phyloP scores from a whole-genome alignment of 2,888 invertebrate species.

The Rotaria magnacalcarata region DNA sequence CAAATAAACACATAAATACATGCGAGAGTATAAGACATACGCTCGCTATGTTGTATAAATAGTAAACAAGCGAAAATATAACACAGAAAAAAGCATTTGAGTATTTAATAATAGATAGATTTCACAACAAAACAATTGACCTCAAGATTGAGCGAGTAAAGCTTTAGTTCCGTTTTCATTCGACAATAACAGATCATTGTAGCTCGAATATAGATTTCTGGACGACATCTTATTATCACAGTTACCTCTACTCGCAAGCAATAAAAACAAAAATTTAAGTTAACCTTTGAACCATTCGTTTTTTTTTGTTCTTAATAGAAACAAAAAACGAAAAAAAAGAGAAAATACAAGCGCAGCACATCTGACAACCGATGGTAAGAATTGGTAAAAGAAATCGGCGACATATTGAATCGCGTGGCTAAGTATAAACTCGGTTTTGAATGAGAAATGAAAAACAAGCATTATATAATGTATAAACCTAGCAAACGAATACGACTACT shows the following conservation, averaged over 20 bases:
- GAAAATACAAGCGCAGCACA: neutral
- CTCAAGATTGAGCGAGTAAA: neutral
- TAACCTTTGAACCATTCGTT: neutral
- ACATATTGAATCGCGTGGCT: neutral
- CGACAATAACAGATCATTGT: neutral
- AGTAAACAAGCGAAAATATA: neutral
- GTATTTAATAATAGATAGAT: neutral
- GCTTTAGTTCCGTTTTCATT: neutral
- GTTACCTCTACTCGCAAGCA: neutral
- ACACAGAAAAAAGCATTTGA: neutral
- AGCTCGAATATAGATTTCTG: neutral
- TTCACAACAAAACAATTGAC: neutral
- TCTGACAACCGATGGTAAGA: constrained; percentile 11
- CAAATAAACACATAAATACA: constrained; percentile 1
- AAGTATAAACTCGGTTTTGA: neutral
- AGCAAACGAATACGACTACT: neutral
- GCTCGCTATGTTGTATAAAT: neutral
- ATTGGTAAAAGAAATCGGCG: neutral
- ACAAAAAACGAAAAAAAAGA: neutral
- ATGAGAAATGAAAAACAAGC: neutral
- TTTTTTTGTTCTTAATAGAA: neutral
- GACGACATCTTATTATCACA: neutral
- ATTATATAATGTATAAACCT: neutral
- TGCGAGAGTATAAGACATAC: neutral
- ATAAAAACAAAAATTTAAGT: no score